These are phyloP conservation scores for Formica selysi DNA, from an alignment of 1,140 invertebrate species.

Conservation along the genomic window DNA sequence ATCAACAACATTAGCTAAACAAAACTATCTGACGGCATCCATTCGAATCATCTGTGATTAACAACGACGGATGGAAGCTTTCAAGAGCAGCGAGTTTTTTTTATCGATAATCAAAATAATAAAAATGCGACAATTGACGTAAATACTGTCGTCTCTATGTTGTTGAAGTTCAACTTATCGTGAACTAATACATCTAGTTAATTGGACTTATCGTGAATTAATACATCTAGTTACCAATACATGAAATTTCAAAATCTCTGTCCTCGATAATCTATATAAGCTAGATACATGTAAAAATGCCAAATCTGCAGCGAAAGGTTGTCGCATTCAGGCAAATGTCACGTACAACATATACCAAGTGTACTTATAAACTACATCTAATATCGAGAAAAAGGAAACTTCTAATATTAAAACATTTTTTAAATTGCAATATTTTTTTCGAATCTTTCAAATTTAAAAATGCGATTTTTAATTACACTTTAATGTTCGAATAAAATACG, in stretches of 20 bases:
- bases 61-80: background rate
- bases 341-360: background rate
- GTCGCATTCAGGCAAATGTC: background rate
- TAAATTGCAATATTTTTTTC: background rate
- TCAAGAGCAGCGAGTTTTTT: constrained; percentile 1
- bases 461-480: background rate
- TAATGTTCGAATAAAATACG: background rate
- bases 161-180: background rate
- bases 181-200: background rate
- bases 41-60: background rate
- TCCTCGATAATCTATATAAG: background rate
- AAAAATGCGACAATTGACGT: background rate
- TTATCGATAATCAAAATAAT: constrained; percentile 28
- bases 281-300: background rate
- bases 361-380: background rate
- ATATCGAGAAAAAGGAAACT: background rate
- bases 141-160: background rate
- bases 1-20: background rate
- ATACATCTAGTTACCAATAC: too few species aligned
- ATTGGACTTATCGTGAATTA: too few species aligned
- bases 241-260: background rate
- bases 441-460: background rate
- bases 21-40: constrained; percentile 11
- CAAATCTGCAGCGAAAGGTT: background rate
- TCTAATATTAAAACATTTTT: background rate